Conservation (phyloP, 2,888 invertebrate species). For the Sarcophaga rosellei region DNA sequence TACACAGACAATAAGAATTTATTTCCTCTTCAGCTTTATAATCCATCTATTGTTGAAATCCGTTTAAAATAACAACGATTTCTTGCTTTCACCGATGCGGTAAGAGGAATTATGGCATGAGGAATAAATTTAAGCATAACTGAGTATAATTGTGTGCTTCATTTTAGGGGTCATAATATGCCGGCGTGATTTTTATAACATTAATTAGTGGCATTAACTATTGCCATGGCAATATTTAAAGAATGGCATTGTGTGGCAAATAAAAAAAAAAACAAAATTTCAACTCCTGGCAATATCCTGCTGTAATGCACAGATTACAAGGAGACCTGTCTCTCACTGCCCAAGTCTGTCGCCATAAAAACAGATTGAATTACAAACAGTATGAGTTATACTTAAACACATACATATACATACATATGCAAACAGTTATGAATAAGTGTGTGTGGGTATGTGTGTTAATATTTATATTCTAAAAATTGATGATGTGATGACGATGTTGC, state of each 20-base stretch:
- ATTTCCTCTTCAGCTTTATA: no score
- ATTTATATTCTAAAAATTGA: slow-evolving; percentile 35
- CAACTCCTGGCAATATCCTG: not conserved
- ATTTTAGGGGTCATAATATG: slow-evolving; percentile 26
- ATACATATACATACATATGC: not conserved
- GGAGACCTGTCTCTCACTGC: not conserved
- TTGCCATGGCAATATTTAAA: slow-evolving; percentile 29
- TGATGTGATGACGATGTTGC: slow-evolving; percentile 42
- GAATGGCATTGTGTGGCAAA: slow-evolving; percentile 18
- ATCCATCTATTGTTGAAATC: no score
- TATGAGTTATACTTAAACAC: not conserved
- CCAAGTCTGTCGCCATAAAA: not conserved
- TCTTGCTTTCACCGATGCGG: no score
- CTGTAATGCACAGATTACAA: not conserved
- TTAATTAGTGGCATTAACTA: slow-evolving; percentile 43
- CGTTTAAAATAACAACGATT: no score
- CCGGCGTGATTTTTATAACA: slow-evolving; percentile 26
- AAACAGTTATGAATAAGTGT: not conserved
- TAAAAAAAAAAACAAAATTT: not conserved
- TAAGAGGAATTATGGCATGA: not conserved
- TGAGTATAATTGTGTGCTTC: not conserved
- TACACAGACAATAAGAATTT: no score
- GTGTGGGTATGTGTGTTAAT: not conserved
- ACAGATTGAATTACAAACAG: slow-evolving; percentile 22
- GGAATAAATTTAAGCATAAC: not conserved